Conservation (phyloP, 2,888 invertebrate genomes). For the Papilio elwesi region DNA sequence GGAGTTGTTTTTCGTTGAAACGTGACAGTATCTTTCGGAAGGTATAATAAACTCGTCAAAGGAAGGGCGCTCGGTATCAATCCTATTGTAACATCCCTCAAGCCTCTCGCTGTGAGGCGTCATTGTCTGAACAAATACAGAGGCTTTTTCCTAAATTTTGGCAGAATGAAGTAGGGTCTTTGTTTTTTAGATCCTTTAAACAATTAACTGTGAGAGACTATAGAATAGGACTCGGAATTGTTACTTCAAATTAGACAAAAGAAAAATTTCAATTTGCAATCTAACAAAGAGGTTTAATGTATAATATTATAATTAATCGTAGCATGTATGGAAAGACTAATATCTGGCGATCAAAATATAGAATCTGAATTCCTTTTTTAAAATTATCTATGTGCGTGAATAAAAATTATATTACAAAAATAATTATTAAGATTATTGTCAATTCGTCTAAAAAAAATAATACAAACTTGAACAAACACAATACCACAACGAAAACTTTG, state of each 20-base stretch:
- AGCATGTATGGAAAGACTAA: too few species aligned
- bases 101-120: constrained; percentile 4
- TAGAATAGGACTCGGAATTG: not conserved
- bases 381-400: too few species aligned
- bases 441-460: too few species aligned
- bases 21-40: not conserved
- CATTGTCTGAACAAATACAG: constrained; percentile 22
- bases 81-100: constrained; percentile 28
- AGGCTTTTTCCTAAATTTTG: constrained; percentile 4
- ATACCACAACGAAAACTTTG: too few species aligned
- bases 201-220: not conserved
- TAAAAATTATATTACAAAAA: too few species aligned
- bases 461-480: too few species aligned
- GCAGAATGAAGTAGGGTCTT: constrained; percentile 2
- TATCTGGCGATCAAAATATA: too few species aligned
- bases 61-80: constrained; percentile 16
- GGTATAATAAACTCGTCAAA: constrained; percentile 25
- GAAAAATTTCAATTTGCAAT: not conserved
- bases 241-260: not conserved
- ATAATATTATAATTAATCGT: not conserved
- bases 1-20: constrained; percentile 1
- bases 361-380: too few species aligned
- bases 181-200: constrained; percentile 13
- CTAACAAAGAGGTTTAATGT: not conserved
- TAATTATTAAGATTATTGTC: too few species aligned